These are phyloP conservation scores for Paralvinella palmiformis DNA, from an alignment of 1,140 invertebrate species.

Conservation along the genomic window DNA sequence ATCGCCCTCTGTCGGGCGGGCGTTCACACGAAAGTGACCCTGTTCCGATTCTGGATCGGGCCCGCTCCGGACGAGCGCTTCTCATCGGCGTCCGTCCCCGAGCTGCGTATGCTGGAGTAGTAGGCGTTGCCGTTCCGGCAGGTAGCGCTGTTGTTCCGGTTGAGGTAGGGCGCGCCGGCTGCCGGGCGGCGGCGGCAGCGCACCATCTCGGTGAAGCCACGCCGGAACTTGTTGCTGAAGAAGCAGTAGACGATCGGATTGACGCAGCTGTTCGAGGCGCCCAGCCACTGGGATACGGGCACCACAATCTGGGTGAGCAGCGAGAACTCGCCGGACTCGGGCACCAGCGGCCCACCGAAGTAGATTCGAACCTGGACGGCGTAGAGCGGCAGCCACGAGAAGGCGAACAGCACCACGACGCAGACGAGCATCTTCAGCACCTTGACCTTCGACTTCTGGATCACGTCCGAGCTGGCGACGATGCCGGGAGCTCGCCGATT, in stretches of 20 bases:
- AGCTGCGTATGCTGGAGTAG: background rate
- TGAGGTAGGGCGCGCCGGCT: no score
- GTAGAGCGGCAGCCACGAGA: conserved; percentile 92
- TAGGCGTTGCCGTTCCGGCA: background rate
- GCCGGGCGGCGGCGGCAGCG: conserved; percentile 1
- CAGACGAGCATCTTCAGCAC: conserved; percentile 95
- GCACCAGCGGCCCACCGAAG: conserved; percentile 21
- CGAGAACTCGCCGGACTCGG: background rate
- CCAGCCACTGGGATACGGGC: conserved; percentile 92
- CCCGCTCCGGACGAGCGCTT: no score
- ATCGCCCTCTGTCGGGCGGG: no score
- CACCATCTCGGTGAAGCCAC: conserved; percentile 61
- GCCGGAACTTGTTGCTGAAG: conserved; percentile 91
- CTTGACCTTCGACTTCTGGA: conserved; percentile 42
- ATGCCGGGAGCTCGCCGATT: conserved; percentile 73
- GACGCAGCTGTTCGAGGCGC: conserved; percentile 91
- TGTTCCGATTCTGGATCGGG: no score
- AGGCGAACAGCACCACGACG: conserved; percentile 87
- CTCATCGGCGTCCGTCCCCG: no score
- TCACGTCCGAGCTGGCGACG: conserved; percentile 30
- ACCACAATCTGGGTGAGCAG: conserved; percentile 63
- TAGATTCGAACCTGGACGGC: conserved; percentile 37
- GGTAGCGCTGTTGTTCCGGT: background rate
- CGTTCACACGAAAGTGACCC: no score
- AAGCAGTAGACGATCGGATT: conserved; percentile 97